A percentile compares a stretch with the other conserved stretches of the same genome.
Evolutionary conservation across 92 coral and sea anemone genomes (phyloP).

Genomic region (Ricordea florida): DNA sequence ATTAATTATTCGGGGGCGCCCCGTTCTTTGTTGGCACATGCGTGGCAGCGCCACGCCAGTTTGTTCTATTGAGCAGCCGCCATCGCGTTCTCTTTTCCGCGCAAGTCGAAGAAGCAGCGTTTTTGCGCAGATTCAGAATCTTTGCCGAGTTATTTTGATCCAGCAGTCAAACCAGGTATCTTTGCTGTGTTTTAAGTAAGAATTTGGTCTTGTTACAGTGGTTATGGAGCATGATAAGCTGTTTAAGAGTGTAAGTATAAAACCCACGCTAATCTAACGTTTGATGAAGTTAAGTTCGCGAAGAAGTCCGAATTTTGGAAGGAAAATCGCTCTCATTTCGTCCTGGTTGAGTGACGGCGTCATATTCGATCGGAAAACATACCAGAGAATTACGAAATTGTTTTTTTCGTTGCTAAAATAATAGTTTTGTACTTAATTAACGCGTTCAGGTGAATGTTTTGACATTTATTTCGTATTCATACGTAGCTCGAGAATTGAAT

Average conservation of each 20-base stretch:
- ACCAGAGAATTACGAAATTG: neutral
- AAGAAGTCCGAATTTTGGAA: slow-evolving; percentile 45
- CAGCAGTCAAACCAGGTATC: slow-evolving; percentile 92
- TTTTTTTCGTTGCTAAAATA: neutral
- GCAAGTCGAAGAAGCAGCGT: slow-evolving; percentile 99
- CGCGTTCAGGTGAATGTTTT: slow-evolving; percentile 1
- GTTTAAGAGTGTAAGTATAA: slow-evolving; percentile 73
- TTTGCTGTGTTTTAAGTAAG: slow-evolving; percentile 70
- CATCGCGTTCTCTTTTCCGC: slow-evolving; percentile 91
- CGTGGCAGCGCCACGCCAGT: slow-evolving; percentile 76
- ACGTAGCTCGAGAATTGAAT: slow-evolving; percentile 39
- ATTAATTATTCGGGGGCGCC: slow-evolving; percentile 45
- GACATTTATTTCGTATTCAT: slow-evolving; percentile 26
- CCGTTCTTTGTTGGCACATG: slow-evolving; percentile 86
- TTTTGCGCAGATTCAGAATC: slow-evolving; percentile 99
- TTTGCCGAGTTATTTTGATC: slow-evolving; percentile 86
- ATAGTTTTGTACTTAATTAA: neutral
- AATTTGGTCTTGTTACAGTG: slow-evolving; percentile 69
- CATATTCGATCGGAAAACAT: neutral
- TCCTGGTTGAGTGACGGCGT: neutral
- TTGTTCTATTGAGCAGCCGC: slow-evolving; percentile 98
- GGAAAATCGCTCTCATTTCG: slow-evolving; percentile 13
- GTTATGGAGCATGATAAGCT: slow-evolving; percentile 63
- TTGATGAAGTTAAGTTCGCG: slow-evolving; percentile 50
- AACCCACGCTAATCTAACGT: slow-evolving; percentile 39